Percentiles rank a stretch among this genome's conserved stretches.
phyloP scores from a whole-genome alignment of 2,888 invertebrate species.

The Ectropis crepuscularia region DNA sequence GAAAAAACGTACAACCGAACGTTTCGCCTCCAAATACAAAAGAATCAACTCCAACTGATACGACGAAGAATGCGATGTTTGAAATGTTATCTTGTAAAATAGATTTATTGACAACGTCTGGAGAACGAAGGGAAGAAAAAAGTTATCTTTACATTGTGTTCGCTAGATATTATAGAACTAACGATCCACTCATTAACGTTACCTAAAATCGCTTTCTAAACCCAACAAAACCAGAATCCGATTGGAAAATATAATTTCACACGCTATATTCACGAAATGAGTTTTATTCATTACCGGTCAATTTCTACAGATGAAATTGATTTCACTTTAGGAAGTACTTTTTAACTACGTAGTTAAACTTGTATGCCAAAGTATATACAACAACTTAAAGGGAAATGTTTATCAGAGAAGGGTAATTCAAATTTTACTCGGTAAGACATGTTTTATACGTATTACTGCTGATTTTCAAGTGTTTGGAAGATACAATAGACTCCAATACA shows the following conservation, averaged over 20 bases:
- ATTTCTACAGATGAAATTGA: no score
- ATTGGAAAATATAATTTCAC: slow-evolving; percentile 20
- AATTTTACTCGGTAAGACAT: no score
- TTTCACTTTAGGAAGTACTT: no score
- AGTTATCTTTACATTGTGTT: slow-evolving; percentile 12
- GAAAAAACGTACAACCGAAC: slow-evolving; percentile 4
- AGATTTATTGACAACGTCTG: background rate
- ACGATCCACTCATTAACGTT: slow-evolving; percentile 18
- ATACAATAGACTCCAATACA: no score
- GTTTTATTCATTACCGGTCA: no score
- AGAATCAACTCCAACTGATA: background rate
- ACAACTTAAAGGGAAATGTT: no score
- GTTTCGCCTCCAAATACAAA: slow-evolving; percentile 10
- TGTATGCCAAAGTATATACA: no score
- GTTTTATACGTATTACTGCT: no score
- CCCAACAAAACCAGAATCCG: slow-evolving; percentile 25
- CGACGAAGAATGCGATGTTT: background rate
- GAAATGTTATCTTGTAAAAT: background rate
- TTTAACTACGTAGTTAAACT: no score
- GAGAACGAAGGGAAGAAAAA: slow-evolving; percentile 6
- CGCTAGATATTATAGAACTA: slow-evolving; percentile 15
- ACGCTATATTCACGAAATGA: no score
- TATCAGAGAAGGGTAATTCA: no score
- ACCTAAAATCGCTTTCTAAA: slow-evolving; percentile 32
- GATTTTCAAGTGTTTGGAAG: no score